These are phyloP conservation scores for Ailurus styani DNA, from an alignment of 2,113 vertebrate species.

Conservation along the genomic window DNA sequence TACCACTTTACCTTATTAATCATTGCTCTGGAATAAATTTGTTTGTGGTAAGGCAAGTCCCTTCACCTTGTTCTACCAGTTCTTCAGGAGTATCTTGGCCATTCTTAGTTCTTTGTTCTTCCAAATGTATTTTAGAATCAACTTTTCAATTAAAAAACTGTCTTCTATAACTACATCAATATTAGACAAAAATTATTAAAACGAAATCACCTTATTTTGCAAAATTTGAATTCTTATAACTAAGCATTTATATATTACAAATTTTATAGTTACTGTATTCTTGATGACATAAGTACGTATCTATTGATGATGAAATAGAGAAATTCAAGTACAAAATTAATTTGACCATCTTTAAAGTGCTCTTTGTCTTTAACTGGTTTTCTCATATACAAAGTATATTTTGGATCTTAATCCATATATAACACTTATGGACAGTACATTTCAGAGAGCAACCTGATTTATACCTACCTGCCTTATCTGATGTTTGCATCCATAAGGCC, in stretches of 20 bases:
- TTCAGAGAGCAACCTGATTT: conserved; percentile 50
- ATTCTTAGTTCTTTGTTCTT: not conserved
- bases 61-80: not conserved
- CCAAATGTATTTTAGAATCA: not conserved
- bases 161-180: not conserved
- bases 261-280: not conserved
- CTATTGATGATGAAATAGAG: not conserved
- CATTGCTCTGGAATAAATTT: not conserved
- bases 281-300: not conserved
- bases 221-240: conserved; percentile 19
- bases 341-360: not conserved
- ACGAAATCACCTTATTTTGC: not conserved
- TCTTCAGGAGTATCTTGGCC: not conserved
- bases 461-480: not conserved
- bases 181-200: not conserved
- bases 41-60: not conserved
- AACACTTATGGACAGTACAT: not conserved
- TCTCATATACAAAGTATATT: conserved; percentile 19
- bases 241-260: not conserved
- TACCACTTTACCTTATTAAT: not conserved
- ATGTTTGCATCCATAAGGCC: conserved; percentile 60
- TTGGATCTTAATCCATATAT: conserved; percentile 32
- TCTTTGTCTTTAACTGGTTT: conserved; percentile 36
- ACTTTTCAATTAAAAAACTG: not conserved
- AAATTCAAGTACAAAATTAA: not conserved